These are phyloP conservation scores for Columbina picui DNA, from an alignment of 2,113 vertebrate genomes.

Conservation along the genomic window DNA sequence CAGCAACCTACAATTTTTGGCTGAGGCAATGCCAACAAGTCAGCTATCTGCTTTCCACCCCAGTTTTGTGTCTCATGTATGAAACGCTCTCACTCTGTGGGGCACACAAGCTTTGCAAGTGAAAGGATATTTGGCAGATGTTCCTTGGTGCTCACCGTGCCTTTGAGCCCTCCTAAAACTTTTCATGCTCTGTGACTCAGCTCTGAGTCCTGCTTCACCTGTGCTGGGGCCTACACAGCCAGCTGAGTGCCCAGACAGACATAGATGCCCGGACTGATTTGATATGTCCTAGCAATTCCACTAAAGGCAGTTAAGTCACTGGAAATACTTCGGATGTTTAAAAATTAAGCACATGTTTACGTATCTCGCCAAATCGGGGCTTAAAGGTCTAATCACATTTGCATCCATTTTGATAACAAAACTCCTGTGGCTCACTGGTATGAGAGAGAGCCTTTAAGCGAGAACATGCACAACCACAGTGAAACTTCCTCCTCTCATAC, in stretches of 20 bases:
- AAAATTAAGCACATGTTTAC: background rate
- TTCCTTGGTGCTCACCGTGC: background rate
- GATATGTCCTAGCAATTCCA: background rate
- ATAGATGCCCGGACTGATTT: background rate
- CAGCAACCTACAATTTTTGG: background rate
- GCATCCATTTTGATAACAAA: background rate
- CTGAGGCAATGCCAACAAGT: background rate
- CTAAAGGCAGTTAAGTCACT: background rate
- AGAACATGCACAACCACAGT: background rate
- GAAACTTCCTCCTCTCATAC: background rate
- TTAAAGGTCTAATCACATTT: background rate
- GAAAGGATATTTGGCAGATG: background rate
- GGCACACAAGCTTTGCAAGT: background rate
- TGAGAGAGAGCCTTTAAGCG: background rate
- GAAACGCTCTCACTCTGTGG: background rate
- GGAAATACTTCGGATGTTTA: background rate
- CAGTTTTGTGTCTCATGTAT: rapidly evolving
- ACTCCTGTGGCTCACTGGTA: background rate
- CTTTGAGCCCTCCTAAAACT: background rate
- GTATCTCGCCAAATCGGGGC: background rate
- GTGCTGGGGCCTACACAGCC: rapidly evolving
- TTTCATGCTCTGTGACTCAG: background rate
- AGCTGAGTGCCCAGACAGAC: background rate
- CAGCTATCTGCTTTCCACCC: background rate
- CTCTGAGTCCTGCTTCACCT: background rate